Conservation (phyloP, 2,888 invertebrate genomes). For the Aphelenchoides bicaudatus region DNA sequence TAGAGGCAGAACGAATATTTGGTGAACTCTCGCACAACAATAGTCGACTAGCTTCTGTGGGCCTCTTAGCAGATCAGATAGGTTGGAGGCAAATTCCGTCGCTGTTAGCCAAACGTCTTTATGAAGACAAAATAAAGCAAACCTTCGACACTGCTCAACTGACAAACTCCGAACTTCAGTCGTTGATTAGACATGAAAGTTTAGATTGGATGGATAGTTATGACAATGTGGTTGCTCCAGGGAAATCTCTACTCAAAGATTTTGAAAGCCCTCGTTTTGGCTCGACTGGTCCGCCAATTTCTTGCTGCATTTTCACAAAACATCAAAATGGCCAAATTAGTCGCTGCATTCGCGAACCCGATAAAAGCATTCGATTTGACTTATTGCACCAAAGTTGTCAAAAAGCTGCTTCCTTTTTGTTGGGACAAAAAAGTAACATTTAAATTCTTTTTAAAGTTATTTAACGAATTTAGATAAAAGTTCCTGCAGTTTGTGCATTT, state of each 20-base stretch:
- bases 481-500: conserved; percentile 13
- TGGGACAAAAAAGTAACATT: conserved; percentile 16
- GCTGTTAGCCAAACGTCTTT: background rate
- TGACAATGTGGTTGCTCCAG: conserved; percentile 8
- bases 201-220: conserved; percentile 17
- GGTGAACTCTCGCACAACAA: conserved; percentile 4
- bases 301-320: conserved; percentile 16
- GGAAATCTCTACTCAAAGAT: background rate
- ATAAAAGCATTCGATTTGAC: conserved; percentile 9
- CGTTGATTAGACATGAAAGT: background rate
- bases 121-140: background rate
- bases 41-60: background rate
- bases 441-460: background rate
- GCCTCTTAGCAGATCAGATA: conserved; percentile 4
- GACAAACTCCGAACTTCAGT: background rate
- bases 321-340: conserved; percentile 14
- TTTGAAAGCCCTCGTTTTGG: conserved; percentile 5
- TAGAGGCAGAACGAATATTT: conserved; percentile 3
- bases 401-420: conserved; percentile 12
- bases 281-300: conserved; percentile 4
- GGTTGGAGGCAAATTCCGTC: conserved; percentile 9
- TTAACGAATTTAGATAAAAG: conserved; percentile 8
- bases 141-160: conserved; percentile 6
- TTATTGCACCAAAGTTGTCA: background rate
- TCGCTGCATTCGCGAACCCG: conserved; percentile 13